Evolutionary conservation across 2,113 vertebrate species (phyloP).

Genomic region (Potamarius usumacintae): DNA sequence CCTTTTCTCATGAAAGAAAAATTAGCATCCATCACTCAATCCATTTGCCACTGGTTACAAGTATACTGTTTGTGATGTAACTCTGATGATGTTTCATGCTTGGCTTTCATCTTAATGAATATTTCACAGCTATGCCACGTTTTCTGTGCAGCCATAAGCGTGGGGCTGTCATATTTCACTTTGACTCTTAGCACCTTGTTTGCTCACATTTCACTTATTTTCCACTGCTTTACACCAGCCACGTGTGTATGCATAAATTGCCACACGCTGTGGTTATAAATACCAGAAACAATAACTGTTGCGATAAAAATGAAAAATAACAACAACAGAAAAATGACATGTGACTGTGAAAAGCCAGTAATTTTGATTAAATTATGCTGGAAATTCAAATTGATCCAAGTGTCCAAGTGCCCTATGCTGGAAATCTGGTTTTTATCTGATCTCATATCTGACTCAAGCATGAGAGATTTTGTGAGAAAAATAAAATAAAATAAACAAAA

Average conservation of each 20-base stretch:
- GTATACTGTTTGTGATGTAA: slow-evolving; percentile 20
- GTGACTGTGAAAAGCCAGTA: background rate
- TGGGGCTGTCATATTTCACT: slow-evolving; percentile 40
- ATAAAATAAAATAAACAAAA: background rate
- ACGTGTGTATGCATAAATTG: slow-evolving; percentile 32
- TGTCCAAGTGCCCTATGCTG: background rate
- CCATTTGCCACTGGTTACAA: slow-evolving; percentile 27
- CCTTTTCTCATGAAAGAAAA: slow-evolving; percentile 28
- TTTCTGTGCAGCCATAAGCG: slow-evolving; percentile 40
- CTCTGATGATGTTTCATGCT: slow-evolving; percentile 42
- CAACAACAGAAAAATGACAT: background rate
- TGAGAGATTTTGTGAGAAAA: background rate
- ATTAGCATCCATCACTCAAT: slow-evolving; percentile 28
- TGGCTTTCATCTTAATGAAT: slow-evolving; percentile 35
- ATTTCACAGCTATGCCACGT: slow-evolving; percentile 25
- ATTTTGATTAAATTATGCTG: background rate
- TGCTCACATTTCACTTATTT: slow-evolving; percentile 44
- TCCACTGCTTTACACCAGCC: slow-evolving; percentile 29
- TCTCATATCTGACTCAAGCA: background rate
- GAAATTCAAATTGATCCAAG: background rate
- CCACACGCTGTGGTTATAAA: slow-evolving; percentile 43
- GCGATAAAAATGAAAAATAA: slow-evolving; percentile 38
- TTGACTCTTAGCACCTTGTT: slow-evolving; percentile 33
- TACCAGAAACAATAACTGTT: slow-evolving; percentile 39
- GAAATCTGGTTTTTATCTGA: background rate